phyloP scores from a whole-genome alignment of 2,113 vertebrate species.

The Melanotaenia duboulayi region DNA sequence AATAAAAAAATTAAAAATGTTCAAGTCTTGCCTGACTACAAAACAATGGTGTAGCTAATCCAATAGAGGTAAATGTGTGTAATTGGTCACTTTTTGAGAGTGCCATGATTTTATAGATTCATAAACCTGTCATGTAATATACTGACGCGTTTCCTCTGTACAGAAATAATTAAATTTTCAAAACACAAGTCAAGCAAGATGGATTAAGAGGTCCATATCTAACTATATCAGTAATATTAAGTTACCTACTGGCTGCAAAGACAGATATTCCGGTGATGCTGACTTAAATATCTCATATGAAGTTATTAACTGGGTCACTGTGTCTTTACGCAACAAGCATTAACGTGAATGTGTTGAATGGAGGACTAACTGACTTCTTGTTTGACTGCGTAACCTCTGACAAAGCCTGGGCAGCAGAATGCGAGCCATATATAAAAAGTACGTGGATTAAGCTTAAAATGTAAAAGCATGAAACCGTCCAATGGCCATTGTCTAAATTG shows the following conservation, averaged over 20 bases:
- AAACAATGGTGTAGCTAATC: no score
- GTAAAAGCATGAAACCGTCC: no score
- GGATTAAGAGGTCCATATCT: background rate
- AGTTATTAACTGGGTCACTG: background rate
- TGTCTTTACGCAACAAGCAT: background rate
- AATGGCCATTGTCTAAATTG: fast-evolving
- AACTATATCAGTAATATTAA: background rate
- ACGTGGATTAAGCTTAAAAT: background rate
- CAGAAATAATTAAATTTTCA: background rate
- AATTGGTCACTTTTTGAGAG: no score
- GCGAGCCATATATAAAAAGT: background rate
- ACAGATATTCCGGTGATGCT: background rate
- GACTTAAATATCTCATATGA: background rate
- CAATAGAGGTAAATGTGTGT: no score
- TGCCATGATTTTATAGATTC: no score
- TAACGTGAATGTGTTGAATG: background rate
- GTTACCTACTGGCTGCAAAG: no score
- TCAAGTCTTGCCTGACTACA: no score
- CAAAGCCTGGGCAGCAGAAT: background rate
- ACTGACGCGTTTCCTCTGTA: background rate
- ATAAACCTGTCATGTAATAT: no score
- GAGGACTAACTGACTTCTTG: background rate
- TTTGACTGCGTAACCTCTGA: background rate
- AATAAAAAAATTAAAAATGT: no score
- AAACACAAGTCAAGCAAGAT: background rate